Base-by-base conservation (phyloP, 2,113 vertebrate genomes). In the Carollia perspicillata region DNA sequence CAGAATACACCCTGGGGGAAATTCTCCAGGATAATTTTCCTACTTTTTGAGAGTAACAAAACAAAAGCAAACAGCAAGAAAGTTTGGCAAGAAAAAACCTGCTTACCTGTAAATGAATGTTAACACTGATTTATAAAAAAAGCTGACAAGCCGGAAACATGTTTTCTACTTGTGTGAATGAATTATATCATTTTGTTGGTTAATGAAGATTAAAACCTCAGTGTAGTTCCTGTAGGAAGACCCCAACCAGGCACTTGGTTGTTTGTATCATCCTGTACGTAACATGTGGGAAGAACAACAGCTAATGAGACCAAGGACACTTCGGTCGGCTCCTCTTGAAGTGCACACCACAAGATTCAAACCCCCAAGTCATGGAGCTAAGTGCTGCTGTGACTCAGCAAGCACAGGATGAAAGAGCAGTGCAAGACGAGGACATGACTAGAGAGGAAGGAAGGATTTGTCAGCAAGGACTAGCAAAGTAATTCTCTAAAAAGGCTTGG, bases 401-500 rank as follows among this genome's bases (percentile, higher is more conserved):
- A 53, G 17, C n/a, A 65, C 47, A 60, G 69, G 20, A 63, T 0
- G 0, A 81, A 78, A 68, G 49, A 60, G 49, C 44, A n/a, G 35
- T 33, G 35, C 63, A 72, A 92, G 9, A 58, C 79, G 84, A 58
- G 86, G 37, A 26, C 94, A 87, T 77, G 66, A 72, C 72, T 89
- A 47, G 18, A 71, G 18, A 75, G 77, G 35, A 90, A 51, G 53
- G n/a, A 74, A 44, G 40, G 20, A 53, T 66, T 85, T 89, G 40
- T 74, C 81, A 77, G 58, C 53, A 89, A 18, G 49, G 81, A 53
- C 13, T 84, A 55, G 78, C 89, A 94, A 91, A 95, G 72, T 35
- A 95, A 93, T 93, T 85, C 44, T 90, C 80, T 58, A 80, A 58
- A 81, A 93, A 89, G 16, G 23, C 35, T 83, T 60, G 80, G 18